phyloP scores from a whole-genome alignment of 2,888 invertebrate species.

The Cephonodes hylas region DNA sequence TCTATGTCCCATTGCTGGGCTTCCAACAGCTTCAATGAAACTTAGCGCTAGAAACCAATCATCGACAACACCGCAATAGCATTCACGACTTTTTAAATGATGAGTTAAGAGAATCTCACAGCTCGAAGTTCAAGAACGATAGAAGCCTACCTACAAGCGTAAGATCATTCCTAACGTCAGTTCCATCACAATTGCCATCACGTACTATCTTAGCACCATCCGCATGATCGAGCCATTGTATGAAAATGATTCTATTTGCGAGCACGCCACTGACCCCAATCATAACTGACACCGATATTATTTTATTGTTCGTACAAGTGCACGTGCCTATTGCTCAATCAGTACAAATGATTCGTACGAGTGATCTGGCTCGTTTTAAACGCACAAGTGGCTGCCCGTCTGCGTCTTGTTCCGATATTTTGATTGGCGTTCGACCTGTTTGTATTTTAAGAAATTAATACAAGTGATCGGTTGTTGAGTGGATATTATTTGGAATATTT shows the following conservation, averaged over 20 bases:
- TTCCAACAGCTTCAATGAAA: too few relatives aligned
- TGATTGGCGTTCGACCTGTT: background rate
- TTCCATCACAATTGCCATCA: background rate
- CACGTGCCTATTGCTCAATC: conserved; percentile 36
- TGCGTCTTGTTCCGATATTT: background rate
- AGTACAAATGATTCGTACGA: conserved; percentile 19
- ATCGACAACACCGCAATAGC: too few relatives aligned
- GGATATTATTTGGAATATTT: too few relatives aligned
- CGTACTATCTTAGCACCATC: background rate
- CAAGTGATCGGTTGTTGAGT: background rate
- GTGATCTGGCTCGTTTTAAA: background rate
- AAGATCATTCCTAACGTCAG: background rate
- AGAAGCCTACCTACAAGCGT: background rate
- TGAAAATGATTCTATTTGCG: conserved; percentile 23
- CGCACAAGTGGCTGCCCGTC: background rate
- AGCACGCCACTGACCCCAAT: conserved; percentile 50
- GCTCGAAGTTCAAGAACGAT: background rate
- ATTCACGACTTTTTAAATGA: background rate
- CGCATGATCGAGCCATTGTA: background rate
- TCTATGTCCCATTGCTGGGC: too few relatives aligned
- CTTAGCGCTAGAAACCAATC: too few relatives aligned
- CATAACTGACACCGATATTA: conserved; percentile 27
- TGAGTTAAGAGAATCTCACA: background rate
- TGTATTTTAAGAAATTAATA: background rate
- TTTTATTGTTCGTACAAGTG: conserved; percentile 33